Evolutionary conservation across 1,140 invertebrate species (phyloP).

Genomic region (Monochamus saltuarius): DNA sequence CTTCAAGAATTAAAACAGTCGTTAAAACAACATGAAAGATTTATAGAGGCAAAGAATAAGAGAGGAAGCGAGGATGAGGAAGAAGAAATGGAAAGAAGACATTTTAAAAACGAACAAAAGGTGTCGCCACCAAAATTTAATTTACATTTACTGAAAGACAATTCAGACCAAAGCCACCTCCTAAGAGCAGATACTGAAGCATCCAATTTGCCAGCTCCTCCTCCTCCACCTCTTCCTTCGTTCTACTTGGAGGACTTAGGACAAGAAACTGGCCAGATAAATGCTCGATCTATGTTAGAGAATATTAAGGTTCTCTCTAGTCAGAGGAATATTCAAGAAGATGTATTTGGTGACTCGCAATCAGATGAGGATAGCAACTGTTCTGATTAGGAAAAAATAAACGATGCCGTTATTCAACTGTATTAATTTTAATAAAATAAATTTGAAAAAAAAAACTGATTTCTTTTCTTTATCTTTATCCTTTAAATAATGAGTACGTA

Average conservation of each 20-base stretch:
- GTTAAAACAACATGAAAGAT: slow-evolving; percentile 31
- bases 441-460: no score
- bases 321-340: slow-evolving; percentile 23
- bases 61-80: slow-evolving; percentile 23
- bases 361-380: neutral
- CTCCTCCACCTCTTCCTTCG: slow-evolving; percentile 7
- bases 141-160: slow-evolving; percentile 5
- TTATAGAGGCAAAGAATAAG: slow-evolving; percentile 27
- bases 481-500: no score
- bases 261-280: slow-evolving; percentile 3
- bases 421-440: neutral
- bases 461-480: no score
- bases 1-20: slow-evolving; percentile 30
- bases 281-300: slow-evolving; percentile 22
- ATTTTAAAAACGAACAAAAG: neutral
- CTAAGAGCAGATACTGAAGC: neutral
- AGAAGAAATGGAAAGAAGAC: neutral
- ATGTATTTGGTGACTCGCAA: slow-evolving; percentile 24
- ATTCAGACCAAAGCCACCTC: neutral
- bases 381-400: neutral
- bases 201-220: neutral
- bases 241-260: neutral
- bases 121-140: slow-evolving; percentile 23
- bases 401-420: neutral
- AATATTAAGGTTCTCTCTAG: slow-evolving; percentile 25